Conservation (phyloP, 2,797 vertebrate genomes). For the Arctocebus calabarensis region DNA sequence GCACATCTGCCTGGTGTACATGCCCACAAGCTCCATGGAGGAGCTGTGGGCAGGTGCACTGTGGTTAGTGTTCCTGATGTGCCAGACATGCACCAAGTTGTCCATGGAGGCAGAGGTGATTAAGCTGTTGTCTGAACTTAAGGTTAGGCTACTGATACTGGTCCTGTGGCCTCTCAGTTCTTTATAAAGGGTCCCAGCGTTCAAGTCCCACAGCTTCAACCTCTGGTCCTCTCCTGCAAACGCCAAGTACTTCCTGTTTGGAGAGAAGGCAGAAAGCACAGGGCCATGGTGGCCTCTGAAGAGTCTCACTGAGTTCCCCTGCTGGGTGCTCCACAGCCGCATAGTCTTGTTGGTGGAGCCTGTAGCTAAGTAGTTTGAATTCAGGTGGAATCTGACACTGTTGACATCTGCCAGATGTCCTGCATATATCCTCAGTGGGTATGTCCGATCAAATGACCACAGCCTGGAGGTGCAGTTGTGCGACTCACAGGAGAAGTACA, state of each 20-base stretch:
- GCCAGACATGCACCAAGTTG: too few species aligned
- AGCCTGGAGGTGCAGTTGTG: slow-evolving; percentile 94
- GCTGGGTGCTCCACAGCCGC: slow-evolving; percentile 97
- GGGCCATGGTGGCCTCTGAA: slow-evolving; percentile 97
- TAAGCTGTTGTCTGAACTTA: too few species aligned
- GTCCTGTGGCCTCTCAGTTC: slow-evolving; percentile 82
- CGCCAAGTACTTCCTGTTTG: slow-evolving; percentile 96
- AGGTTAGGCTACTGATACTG: too few species aligned
- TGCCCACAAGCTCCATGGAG: slow-evolving; percentile 95
- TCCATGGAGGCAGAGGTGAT: too few species aligned
- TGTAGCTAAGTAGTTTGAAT: slow-evolving; percentile 96
- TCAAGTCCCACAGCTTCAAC: slow-evolving; percentile 97
- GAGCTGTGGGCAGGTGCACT: slow-evolving; percentile 91
- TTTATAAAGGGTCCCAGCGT: slow-evolving; percentile 94
- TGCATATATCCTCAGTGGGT: slow-evolving; percentile 95
- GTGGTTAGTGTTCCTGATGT: slow-evolving; percentile 78
- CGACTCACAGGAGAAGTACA: slow-evolving; percentile 96
- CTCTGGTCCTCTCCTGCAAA: slow-evolving; percentile 97
- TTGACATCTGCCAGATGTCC: slow-evolving; percentile 97
- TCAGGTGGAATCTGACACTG: slow-evolving; percentile 97
- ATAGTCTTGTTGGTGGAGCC: slow-evolving; percentile 98
- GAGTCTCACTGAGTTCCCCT: slow-evolving; percentile 95
- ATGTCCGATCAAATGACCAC: slow-evolving; percentile 85
- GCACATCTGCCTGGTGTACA: slow-evolving; percentile 94
- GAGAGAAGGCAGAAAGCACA: slow-evolving; percentile 95